phyloP scores from a whole-genome alignment of 2,113 vertebrate genomes.

The Macquaria australasica region DNA sequence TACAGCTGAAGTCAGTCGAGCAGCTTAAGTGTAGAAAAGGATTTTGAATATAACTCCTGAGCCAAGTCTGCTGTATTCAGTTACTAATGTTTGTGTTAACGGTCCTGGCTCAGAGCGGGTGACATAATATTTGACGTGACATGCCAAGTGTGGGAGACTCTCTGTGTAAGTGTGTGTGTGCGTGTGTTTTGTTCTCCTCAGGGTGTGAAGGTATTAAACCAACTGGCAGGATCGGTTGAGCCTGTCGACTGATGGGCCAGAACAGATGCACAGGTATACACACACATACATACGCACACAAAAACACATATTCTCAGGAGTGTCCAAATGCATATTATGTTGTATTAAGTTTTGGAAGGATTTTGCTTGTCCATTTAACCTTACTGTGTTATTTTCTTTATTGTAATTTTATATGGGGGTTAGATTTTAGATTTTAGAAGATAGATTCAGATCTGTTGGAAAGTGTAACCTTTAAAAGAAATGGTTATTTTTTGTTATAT shows the following conservation, averaged over 20 bases:
- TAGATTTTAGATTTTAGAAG: neutral
- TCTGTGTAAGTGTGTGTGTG: constrained; percentile 41
- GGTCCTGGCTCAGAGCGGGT: constrained; percentile 44
- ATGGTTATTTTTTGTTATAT: too few species aligned
- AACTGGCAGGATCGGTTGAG: constrained; percentile 87
- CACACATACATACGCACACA: constrained; percentile 52
- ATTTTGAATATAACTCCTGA: constrained; percentile 34
- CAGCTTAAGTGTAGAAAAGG: constrained; percentile 39
- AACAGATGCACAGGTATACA: constrained; percentile 94
- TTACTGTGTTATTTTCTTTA: neutral
- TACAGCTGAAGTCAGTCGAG: constrained; percentile 35
- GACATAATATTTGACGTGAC: constrained; percentile 72
- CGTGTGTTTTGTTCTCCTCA: constrained; percentile 74
- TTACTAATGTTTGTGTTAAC: constrained; percentile 62
- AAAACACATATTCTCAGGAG: constrained; percentile 40
- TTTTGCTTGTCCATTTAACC: neutral
- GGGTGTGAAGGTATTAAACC: constrained; percentile 88
- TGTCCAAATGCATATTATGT: neutral
- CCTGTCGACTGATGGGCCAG: constrained; percentile 84
- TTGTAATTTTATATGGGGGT: neutral
- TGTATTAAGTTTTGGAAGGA: neutral
- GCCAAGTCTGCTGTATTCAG: constrained; percentile 59
- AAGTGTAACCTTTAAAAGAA: too few species aligned
- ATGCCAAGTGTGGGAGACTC: constrained; percentile 71
- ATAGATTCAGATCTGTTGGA: neutral